phyloP scores from a whole-genome alignment of 2,888 invertebrate genomes.

The Cosmia trapezina region DNA sequence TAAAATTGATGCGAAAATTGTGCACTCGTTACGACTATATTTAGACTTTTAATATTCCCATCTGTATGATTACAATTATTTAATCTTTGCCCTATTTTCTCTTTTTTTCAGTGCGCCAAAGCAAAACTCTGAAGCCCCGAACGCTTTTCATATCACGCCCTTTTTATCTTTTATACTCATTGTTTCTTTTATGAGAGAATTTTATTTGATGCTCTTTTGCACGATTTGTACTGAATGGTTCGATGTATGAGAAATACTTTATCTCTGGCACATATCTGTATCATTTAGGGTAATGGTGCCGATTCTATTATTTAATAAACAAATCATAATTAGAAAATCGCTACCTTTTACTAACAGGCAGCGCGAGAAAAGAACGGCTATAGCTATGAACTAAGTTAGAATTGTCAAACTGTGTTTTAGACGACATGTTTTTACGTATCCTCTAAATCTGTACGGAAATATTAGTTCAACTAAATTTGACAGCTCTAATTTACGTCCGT shows the following conservation, averaged over 20 bases:
- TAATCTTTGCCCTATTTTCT: conserved; percentile 71
- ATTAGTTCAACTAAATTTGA: too few species aligned
- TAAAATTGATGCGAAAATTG: background rate
- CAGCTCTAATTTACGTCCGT: too few species aligned
- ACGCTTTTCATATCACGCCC: conserved; percentile 78
- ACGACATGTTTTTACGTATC: too few species aligned
- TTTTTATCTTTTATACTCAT: conserved; percentile 78
- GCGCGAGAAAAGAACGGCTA: too few species aligned
- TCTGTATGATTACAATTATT: conserved; percentile 42
- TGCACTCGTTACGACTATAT: background rate
- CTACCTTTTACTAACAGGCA: too few species aligned
- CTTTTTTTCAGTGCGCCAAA: conserved; percentile 68
- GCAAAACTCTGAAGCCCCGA: conserved; percentile 73
- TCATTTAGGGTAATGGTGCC: background rate
- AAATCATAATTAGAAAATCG: too few species aligned
- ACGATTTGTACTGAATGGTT: conserved; percentile 67
- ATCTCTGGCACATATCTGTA: conserved; percentile 8
- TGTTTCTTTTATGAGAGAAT: conserved; percentile 69
- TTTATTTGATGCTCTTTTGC: conserved; percentile 73
- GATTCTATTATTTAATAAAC: too few species aligned
- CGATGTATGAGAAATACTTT: conserved; percentile 48
- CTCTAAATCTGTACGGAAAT: too few species aligned
- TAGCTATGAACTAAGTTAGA: too few species aligned
- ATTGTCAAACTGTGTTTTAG: too few species aligned
- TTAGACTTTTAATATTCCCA: background rate